Evolutionary conservation across 2,113 vertebrate species (phyloP).

Genomic region (Orthonyx spaldingii): DNA sequence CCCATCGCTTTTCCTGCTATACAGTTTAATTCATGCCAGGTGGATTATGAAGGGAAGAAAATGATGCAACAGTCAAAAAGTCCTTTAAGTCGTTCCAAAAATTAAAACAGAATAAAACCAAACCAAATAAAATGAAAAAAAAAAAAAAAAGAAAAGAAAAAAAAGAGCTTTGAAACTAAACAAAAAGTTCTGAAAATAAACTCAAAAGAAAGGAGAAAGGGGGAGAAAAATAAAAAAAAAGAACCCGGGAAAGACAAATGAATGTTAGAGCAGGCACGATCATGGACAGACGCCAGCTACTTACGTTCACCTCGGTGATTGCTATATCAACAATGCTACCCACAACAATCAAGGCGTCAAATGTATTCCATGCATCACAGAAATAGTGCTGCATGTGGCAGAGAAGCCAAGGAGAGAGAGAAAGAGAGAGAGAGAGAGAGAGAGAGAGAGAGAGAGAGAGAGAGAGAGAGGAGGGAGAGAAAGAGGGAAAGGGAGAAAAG

Average conservation of each 20-base stretch:
- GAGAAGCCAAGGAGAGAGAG: conserved; percentile 68
- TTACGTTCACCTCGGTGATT: conserved; percentile 99
- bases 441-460: conserved; percentile 44
- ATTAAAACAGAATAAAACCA: conserved; percentile 49
- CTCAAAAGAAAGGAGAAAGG: conserved; percentile 58
- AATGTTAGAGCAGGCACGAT: conserved; percentile 83
- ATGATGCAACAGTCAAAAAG: conserved; percentile 71
- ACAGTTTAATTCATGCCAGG: conserved; percentile 79
- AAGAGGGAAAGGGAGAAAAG: conserved; percentile 37
- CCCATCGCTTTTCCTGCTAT: conserved; percentile 70
- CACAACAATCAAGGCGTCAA: conserved; percentile 99
- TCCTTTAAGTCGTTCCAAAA: conserved; percentile 64
- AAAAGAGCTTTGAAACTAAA: conserved; percentile 35
- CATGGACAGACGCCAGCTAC: conserved; percentile 89
- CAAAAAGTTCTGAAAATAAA: conserved; percentile 64
- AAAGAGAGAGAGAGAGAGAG: conserved; percentile 27
- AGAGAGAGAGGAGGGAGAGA: conserved; percentile 61
- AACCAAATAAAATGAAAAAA: neutral
- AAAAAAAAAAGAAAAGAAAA: neutral
- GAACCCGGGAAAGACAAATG: conserved; percentile 63
- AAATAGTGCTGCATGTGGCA: conserved; percentile 98
- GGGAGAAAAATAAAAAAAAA: neutral
- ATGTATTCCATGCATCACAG: conserved; percentile 99
- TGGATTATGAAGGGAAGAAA: conserved; percentile 63
- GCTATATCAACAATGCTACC: conserved; percentile 99